Evolutionary conservation across 2,113 vertebrate genomes (phyloP).

Genomic region (Anoura caudifer): DNA sequence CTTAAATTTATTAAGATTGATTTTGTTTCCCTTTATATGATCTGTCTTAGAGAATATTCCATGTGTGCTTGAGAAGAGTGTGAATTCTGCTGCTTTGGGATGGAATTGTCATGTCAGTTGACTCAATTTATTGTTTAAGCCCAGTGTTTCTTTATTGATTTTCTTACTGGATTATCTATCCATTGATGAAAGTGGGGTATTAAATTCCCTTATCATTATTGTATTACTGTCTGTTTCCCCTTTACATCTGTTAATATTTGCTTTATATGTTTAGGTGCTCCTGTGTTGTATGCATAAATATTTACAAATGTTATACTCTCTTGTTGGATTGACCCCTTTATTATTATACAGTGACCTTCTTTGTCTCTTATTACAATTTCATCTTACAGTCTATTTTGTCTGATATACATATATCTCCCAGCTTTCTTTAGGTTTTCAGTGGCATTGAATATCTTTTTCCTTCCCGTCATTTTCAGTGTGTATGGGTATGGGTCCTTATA

Average conservation of each 20-base stretch:
- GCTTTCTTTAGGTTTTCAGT: background rate
- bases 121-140: background rate
- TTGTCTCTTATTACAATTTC: background rate
- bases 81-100: background rate
- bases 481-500: background rate
- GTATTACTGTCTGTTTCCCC: background rate
- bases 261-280: background rate
- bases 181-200: background rate
- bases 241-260: background rate
- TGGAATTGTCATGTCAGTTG: background rate
- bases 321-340: background rate
- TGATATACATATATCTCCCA: background rate
- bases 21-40: background rate
- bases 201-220: background rate
- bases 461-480: background rate
- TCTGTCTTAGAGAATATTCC: background rate
- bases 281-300: background rate
- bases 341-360: background rate
- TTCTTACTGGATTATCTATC: background rate
- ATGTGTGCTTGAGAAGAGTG: background rate
- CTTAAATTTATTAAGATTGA: background rate
- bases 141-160: background rate
- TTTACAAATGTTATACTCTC: background rate
- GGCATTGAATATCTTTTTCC: background rate
- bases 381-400: background rate